Conservation (phyloP, 1,140 invertebrate species). For the Panulirus ornatus region DNA sequence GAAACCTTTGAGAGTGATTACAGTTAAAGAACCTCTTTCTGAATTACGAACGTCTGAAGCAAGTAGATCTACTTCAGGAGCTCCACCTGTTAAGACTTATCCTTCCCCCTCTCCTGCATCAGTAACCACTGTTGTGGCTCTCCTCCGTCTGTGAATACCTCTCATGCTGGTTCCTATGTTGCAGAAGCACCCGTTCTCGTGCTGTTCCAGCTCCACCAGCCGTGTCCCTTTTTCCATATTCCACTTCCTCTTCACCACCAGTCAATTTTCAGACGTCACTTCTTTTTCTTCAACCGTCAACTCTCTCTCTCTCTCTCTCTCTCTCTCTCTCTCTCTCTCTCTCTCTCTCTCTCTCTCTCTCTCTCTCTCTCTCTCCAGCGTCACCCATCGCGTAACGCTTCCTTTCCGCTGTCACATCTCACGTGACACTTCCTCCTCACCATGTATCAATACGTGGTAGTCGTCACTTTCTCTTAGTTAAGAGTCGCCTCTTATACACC, state of each 20-base stretch:
- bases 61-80: too few relatives aligned
- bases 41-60: too few relatives aligned
- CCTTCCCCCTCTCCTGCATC: neutral
- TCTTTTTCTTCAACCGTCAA: neutral
- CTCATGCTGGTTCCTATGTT: too few relatives aligned
- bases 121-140: neutral
- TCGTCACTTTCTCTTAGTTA: too few relatives aligned
- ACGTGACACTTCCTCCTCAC: neutral
- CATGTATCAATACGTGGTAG: neutral
- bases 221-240: neutral
- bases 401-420: neutral
- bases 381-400: neutral
- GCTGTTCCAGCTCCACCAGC: neutral
- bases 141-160: neutral
- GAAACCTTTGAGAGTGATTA: too few relatives aligned
- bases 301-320: conserved; percentile 21
- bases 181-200: too few relatives aligned
- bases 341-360: neutral
- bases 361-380: neutral
- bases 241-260: conserved; percentile 1
- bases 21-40: too few relatives aligned
- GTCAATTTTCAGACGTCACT: too few relatives aligned
- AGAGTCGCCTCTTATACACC: too few relatives aligned
- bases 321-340: conserved; percentile 1
- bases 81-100: neutral